Evolutionary conservation across 2,888 invertebrate species (phyloP), one percentile per base, ranked within the genome.

Genomic region (Carcina quercana): DNA sequence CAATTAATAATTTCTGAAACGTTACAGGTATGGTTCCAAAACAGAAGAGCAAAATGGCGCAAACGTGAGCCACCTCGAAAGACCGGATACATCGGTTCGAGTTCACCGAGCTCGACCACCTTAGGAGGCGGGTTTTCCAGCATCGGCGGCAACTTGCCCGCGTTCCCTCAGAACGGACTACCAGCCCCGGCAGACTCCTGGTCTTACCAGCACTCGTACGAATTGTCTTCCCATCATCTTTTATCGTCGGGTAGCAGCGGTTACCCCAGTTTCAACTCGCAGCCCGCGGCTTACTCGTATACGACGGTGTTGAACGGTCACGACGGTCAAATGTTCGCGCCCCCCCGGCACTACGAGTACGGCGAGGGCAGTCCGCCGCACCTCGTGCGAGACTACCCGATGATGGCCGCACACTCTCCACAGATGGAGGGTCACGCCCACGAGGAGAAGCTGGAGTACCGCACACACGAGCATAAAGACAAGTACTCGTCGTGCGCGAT

Each of bases 1-100:
- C 13, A n/a, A 20, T 6, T 21, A 30, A 19, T 50, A n/a, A n/a
- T n/a, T n/a, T n/a, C n/a, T n/a, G n/a, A n/a, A n/a, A n/a, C n/a
- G n/a, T n/a, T 43, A 25, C 36, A 85, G 70, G 94, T 94, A 17
- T 94, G 94, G 94, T 94, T 94, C 69, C 93, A 94, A 80, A 96
- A 96, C 65, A 87, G 96, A 41, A 87, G 96, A 42, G 96, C 96
- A 8, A 96, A 96, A 68, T 96, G 96, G 96, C 88, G 96, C 28
- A 96, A 96, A 65, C 89, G 96, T 20, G 96, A 96, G 62, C 96
- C 96, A 1, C 96, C 96, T 1, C 87, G 96, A 20, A 96, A 96
- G 73, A 94, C 94, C 0, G 93, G 91, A 19, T 90, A 90, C 84
- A 87, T 92, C 55, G 89, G 89, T 34, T 88, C 90, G 2, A 89